Percentiles rank a stretch among this genome's conserved stretches.
Conservation (phyloP, 1,140 invertebrate species). For the Arctopsyche grandis region DNA sequence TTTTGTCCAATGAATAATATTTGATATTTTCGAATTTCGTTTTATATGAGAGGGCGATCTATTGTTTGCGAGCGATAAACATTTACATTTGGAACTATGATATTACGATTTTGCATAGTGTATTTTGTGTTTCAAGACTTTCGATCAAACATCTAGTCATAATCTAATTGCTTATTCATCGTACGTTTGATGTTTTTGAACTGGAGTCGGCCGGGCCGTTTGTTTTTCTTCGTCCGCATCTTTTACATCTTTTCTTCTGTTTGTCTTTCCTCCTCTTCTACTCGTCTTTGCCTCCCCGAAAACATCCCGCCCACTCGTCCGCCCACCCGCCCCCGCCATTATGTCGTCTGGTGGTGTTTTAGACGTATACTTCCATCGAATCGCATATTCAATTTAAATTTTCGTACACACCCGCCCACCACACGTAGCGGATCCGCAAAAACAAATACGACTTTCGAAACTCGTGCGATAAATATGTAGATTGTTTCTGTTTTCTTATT, state of each 20-base stretch:
- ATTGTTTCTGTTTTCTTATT: constrained; percentile 30
- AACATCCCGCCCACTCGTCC: no score
- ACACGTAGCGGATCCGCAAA: neutral
- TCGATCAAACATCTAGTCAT: constrained; percentile 7
- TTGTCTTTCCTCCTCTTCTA: neutral
- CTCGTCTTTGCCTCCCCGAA: no score
- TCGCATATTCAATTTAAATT: constrained; percentile 11
- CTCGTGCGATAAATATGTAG: constrained; percentile 32
- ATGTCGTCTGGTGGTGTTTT: neutral
- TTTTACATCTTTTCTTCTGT: constrained; percentile 17
- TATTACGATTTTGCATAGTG: neutral
- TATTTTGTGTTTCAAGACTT: neutral
- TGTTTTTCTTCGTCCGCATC: constrained; percentile 17
- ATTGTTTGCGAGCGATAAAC: neutral
- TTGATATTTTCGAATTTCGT: neutral
- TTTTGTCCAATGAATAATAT: no score
- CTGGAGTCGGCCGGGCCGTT: neutral
- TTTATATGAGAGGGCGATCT: neutral
- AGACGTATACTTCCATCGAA: neutral
- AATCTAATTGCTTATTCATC: constrained; percentile 31
- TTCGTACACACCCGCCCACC: neutral
- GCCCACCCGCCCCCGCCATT: neutral
- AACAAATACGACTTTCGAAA: constrained; percentile 4
- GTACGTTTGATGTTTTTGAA: constrained; percentile 29
- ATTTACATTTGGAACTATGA: constrained; percentile 8